Conservation (phyloP, 2,888 invertebrate genomes). For the Cephus spinipes region DNA sequence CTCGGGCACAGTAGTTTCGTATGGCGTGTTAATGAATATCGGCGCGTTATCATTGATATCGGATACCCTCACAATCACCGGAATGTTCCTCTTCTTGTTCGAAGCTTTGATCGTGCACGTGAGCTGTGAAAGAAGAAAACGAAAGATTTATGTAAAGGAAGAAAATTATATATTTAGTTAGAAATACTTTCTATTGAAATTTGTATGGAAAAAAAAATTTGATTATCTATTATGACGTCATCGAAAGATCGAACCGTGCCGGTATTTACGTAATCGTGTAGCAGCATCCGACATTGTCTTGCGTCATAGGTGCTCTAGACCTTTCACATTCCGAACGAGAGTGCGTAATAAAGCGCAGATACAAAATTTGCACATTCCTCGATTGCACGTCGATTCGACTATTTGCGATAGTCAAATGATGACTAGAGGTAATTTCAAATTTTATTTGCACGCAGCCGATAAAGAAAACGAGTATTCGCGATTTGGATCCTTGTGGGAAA, state of each 20-base stretch:
- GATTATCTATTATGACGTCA: not conserved
- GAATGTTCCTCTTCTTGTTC: constrained; percentile 85
- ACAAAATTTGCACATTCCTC: too few species aligned
- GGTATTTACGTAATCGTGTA: constrained; percentile 5
- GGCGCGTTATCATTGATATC: constrained; percentile 93
- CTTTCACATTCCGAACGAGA: constrained; percentile 41
- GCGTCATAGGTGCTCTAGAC: constrained; percentile 30
- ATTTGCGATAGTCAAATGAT: not conserved
- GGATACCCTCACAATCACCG: constrained; percentile 89
- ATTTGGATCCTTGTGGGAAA: not conserved
- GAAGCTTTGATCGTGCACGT: constrained; percentile 85
- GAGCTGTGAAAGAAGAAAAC: constrained; percentile 72
- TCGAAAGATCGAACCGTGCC: not conserved
- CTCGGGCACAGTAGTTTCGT: constrained; percentile 87
- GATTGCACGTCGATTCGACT: not conserved
- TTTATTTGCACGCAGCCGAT: not conserved
- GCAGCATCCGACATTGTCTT: constrained; percentile 19
- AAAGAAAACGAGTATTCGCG: not conserved
- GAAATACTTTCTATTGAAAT: not conserved
- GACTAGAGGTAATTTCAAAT: not conserved
- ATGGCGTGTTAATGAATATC: constrained; percentile 85
- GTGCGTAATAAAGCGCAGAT: constrained; percentile 31
- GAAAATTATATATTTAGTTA: not conserved
- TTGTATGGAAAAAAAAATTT: not conserved
- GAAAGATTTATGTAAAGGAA: not conserved